Evolutionary conservation across 2,797 vertebrate genomes (phyloP).

Genomic region (Neosilurus mollespiculum): DNA sequence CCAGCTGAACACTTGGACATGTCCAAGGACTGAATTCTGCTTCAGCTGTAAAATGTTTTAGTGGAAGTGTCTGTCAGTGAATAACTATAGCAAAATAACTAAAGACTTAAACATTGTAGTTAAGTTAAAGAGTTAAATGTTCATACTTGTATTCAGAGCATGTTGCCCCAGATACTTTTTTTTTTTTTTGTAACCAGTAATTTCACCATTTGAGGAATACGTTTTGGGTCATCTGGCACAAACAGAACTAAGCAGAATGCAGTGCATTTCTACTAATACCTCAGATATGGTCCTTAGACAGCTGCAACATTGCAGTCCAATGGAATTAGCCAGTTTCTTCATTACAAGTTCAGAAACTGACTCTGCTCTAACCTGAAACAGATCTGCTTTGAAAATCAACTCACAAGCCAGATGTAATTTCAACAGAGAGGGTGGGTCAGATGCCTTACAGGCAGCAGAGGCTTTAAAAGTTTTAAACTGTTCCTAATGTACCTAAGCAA

Average conservation of each 20-base stretch:
- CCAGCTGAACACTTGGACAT: background rate
- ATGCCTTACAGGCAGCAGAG: background rate
- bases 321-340: background rate
- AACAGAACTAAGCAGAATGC: background rate
- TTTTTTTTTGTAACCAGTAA: background rate
- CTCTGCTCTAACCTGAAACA: background rate
- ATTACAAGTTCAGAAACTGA: background rate
- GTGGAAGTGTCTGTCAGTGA: background rate
- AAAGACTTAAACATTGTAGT: background rate
- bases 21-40: background rate
- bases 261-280: background rate
- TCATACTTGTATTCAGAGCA: background rate
- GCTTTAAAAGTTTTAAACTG: slow-evolving; percentile 7
- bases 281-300: background rate
- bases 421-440: background rate
- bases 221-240: background rate
- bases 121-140: no score
- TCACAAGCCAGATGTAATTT: slow-evolving; percentile 2
- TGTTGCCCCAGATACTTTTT: background rate
- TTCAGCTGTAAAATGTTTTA: background rate
- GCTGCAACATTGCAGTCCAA: background rate
- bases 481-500: slow-evolving; percentile 13
- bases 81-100: background rate
- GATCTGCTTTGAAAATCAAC: background rate
- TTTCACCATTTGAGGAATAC: background rate